Conservation (phyloP, 2,888 invertebrate species). For the Calameuta pallipes region DNA sequence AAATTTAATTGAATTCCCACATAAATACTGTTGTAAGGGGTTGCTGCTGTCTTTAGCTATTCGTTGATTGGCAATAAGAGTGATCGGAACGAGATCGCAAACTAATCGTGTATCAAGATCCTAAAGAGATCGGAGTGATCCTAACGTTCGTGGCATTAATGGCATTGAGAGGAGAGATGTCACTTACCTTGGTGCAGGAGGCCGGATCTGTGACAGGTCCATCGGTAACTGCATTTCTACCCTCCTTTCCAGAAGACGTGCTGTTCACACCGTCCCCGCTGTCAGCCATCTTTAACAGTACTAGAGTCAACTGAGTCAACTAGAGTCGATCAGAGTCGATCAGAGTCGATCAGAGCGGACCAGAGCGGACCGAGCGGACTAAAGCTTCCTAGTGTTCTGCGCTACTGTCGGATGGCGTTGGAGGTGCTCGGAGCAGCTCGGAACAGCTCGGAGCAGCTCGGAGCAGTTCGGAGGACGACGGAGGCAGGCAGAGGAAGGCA, state of each 20-base stretch:
- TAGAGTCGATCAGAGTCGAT: slow-evolving; percentile 9
- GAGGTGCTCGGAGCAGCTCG: too few species aligned
- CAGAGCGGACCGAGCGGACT: slow-evolving; percentile 34
- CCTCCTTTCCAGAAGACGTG: slow-evolving; percentile 55
- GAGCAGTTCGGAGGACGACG: too few species aligned
- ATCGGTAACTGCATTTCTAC: slow-evolving; percentile 71
- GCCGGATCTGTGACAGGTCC: slow-evolving; percentile 84
- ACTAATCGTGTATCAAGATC: background rate
- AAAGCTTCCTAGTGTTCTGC: background rate
- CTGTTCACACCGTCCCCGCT: slow-evolving; percentile 54
- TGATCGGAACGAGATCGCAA: background rate
- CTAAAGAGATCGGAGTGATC: background rate
- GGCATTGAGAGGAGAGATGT: background rate
- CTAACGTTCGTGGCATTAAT: background rate
- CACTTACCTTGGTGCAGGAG: slow-evolving; percentile 70
- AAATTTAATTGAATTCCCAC: background rate
- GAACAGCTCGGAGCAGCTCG: too few species aligned
- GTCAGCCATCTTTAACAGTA: slow-evolving; percentile 60
- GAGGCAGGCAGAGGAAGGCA: too few species aligned
- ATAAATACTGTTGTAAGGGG: background rate
- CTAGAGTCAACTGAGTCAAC: slow-evolving; percentile 17
- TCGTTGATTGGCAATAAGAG: background rate
- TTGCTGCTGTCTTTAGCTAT: background rate
- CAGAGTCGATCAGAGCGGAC: slow-evolving; percentile 38
- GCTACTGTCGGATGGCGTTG: background rate